These are phyloP conservation scores for Pseudorectes ferrugineus DNA, from an alignment of 2,113 vertebrate genomes.

Conservation along the genomic window DNA sequence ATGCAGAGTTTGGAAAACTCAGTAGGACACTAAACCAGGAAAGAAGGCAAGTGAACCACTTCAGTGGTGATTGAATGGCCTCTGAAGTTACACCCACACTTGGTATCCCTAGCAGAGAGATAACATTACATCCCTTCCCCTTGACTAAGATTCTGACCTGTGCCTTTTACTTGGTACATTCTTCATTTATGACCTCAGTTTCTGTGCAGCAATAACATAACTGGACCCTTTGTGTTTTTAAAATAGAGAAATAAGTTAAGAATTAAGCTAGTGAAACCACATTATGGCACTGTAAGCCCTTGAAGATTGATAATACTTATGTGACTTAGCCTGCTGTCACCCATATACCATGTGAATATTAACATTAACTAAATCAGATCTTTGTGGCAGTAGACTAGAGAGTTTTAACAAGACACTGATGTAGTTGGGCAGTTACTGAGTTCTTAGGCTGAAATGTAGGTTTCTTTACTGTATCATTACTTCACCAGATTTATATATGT, in stretches of 20 bases:
- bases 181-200: not conserved
- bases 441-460: not conserved
- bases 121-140: accelerated
- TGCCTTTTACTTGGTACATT: not conserved
- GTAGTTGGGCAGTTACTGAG: not conserved
- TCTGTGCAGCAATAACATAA: not conserved
- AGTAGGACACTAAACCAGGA: not conserved
- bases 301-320: not conserved
- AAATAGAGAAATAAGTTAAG: not conserved
- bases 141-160: not conserved
- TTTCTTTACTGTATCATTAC: not conserved
- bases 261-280: not conserved
- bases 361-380: not conserved
- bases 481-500: not conserved
- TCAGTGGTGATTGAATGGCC: not conserved
- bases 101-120: not conserved
- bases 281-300: accelerated
- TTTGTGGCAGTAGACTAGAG: not conserved
- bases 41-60: not conserved
- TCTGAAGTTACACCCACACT: not conserved
- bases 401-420: not conserved
- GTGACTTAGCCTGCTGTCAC: not conserved
- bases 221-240: not conserved
- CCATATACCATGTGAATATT: not conserved
- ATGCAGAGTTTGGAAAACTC: not conserved